These are phyloP conservation scores for Calyptomena viridis DNA, from an alignment of 2,113 vertebrate species.

Conservation along the genomic window DNA sequence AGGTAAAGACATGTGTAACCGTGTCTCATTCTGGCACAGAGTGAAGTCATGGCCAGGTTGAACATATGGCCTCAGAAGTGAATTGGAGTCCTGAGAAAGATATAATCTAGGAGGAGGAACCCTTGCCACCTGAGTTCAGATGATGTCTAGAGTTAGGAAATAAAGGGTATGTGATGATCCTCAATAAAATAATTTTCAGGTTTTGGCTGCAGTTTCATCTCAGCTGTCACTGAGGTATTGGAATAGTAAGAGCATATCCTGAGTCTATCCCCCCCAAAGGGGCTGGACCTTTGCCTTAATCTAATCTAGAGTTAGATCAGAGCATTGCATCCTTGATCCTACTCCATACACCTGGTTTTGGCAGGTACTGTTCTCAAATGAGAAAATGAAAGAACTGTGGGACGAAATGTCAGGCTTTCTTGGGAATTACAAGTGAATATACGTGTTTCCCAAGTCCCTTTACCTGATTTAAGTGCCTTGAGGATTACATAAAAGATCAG, in stretches of 20 bases:
- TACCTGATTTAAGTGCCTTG: neutral
- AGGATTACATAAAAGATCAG: neutral
- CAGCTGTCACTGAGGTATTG: neutral
- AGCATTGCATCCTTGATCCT: neutral
- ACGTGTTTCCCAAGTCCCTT: neutral
- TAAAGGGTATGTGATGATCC: neutral
- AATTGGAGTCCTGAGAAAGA: neutral
- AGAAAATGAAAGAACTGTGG: neutral
- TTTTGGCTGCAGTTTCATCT: neutral
- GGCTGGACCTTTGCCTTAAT: neutral
- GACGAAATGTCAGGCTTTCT: neutral
- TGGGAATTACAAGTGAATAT: neutral
- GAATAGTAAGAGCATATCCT: neutral
- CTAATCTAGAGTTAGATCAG: neutral
- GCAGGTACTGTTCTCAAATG: neutral
- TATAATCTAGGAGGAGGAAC: neutral
- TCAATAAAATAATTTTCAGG: neutral
- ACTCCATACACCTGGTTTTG: neutral
- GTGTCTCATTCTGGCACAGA: neutral
- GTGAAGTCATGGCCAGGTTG: neutral
- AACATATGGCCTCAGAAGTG: neutral
- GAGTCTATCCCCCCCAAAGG: neutral
- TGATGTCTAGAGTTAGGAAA: neutral
- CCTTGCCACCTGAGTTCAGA: neutral
- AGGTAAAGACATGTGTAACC: rapidly evolving